phyloP scores from a whole-genome alignment of 2,888 invertebrate species.

The Acrobeloides nanus region DNA sequence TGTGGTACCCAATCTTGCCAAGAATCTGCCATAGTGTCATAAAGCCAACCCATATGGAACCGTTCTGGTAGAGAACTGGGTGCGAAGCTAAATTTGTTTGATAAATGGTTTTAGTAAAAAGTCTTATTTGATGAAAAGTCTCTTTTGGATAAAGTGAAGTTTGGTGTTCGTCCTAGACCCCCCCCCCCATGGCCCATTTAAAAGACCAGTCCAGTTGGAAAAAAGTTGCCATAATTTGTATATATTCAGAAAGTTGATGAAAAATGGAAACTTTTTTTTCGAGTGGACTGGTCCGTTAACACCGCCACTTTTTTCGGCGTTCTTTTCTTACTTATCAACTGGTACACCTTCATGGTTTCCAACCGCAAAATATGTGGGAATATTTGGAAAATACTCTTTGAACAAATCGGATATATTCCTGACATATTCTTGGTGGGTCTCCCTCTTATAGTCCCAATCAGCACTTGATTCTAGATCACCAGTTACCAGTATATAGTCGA shows the following conservation, averaged over 20 bases:
- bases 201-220: no score
- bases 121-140: no score
- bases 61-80: constrained; percentile 53
- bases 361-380: constrained; percentile 83
- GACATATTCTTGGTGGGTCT: constrained; percentile 31
- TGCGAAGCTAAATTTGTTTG: constrained; percentile 52
- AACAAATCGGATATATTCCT: constrained; percentile 35
- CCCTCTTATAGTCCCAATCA: constrained; percentile 37
- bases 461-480: constrained; percentile 43
- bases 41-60: constrained; percentile 69
- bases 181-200: no score
- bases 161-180: no score
- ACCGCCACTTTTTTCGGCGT: no score
- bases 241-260: no score
- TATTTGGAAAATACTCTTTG: constrained; percentile 64
- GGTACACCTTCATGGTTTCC: constrained; percentile 95
- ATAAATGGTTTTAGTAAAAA: no score
- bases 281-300: no score
- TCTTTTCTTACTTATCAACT: constrained; percentile 76
- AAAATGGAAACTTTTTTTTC: no score
- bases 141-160: no score
- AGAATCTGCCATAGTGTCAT: constrained; percentile 65
- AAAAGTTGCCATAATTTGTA: no score
- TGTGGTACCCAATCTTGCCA: constrained; percentile 77
- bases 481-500: constrained; percentile 43